Conservation (phyloP, 2,113 vertebrate genomes). For the Gnathonemus longibarbis region DNA sequence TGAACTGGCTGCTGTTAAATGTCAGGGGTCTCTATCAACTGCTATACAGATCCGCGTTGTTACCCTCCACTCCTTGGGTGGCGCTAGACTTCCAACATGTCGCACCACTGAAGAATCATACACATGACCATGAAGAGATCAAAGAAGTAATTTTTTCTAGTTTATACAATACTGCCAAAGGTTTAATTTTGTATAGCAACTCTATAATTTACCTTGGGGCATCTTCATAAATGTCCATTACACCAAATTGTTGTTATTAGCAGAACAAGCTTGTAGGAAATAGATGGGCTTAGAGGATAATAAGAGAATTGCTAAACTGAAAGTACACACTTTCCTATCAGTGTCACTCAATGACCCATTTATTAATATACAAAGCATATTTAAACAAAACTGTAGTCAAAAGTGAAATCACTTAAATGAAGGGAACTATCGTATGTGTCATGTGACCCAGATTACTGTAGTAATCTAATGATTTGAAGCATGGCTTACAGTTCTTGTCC, state of each 20-base stretch:
- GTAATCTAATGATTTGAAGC: slow-evolving; percentile 27
- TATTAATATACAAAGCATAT: neutral
- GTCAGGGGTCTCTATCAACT: neutral
- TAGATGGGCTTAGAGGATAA: neutral
- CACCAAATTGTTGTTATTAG: neutral
- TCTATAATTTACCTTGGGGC: neutral
- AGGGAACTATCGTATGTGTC: neutral
- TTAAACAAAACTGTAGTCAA: neutral
- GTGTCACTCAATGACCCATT: neutral
- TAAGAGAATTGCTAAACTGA: neutral
- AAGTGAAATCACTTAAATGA: neutral
- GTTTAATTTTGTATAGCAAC: neutral
- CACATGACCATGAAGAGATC: neutral
- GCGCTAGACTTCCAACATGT: neutral
- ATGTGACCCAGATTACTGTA: neutral
- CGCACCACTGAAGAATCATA: neutral
- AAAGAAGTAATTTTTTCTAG: neutral
- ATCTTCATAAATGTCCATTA: neutral
- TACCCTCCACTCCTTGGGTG: neutral
- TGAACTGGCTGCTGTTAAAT: neutral
- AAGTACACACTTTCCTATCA: neutral
- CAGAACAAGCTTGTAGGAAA: neutral
- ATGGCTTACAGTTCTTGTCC: slow-evolving; percentile 30
- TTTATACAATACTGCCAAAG: neutral
- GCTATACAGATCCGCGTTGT: neutral